Percentiles rank a stretch among this genome's conserved stretches.
Conservation (phyloP, 2,888 invertebrate species). For the Myopa tessellatipennis region DNA sequence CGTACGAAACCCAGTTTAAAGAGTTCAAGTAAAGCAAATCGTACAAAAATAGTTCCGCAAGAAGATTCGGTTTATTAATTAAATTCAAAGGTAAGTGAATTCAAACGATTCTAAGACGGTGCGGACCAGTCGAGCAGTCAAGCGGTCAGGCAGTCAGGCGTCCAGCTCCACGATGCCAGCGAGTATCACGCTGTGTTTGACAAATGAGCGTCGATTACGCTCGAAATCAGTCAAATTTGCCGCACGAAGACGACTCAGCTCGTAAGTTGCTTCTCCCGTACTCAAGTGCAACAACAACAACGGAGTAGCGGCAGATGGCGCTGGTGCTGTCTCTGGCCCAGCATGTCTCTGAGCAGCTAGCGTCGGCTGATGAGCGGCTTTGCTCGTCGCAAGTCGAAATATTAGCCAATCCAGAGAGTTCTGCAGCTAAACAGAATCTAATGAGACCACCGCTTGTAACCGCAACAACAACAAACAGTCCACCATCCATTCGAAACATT, state of each 20-base stretch:
- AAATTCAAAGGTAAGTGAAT: neutral
- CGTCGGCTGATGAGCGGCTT: neutral
- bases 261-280: neutral
- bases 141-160: neutral
- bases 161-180: neutral
- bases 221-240: slow-evolving; percentile 17
- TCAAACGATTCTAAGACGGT: neutral
- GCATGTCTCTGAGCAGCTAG: neutral
- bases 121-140: neutral
- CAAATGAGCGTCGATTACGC: slow-evolving; percentile 28
- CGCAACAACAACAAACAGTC: neutral
- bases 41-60: neutral
- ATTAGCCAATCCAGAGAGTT: neutral
- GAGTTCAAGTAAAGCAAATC: neutral
- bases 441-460: slow-evolving; percentile 29
- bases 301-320: slow-evolving; percentile 7
- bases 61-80: neutral
- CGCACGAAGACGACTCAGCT: neutral
- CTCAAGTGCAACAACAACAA: slow-evolving; percentile 12
- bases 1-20: neutral
- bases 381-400: neutral
- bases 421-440: slow-evolving; percentile 25
- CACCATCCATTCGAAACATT: slow-evolving; percentile 19
- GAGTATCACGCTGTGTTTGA: slow-evolving; percentile 22
- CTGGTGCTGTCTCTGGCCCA: neutral